Percentiles rank a stretch among this genome's conserved stretches.
phyloP scores from a whole-genome alignment of 2,797 vertebrate genomes.

The Gymnoscopelus braueri region DNA sequence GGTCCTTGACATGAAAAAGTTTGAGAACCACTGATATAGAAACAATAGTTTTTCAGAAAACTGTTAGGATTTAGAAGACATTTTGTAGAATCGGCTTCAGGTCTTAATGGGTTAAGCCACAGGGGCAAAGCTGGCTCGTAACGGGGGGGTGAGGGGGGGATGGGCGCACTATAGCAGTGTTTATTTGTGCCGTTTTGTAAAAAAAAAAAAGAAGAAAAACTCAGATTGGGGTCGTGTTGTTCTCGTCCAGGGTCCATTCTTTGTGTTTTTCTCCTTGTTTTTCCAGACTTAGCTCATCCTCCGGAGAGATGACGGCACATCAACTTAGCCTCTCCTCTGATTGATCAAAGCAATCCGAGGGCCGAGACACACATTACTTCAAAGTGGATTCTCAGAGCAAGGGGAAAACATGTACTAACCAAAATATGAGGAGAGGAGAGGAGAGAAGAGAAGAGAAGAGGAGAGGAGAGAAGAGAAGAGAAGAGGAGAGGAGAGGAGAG shows the following conservation, averaged over 20 bases:
- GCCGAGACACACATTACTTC: constrained; percentile 43
- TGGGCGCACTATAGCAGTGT: background rate
- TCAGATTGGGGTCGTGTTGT: too few relatives aligned
- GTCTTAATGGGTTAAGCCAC: too few relatives aligned
- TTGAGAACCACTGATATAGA: too few relatives aligned
- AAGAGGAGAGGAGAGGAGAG: background rate
- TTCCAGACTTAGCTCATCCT: constrained; percentile 42
- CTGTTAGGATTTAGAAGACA: too few relatives aligned
- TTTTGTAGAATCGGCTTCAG: too few relatives aligned
- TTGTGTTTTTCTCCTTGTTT: constrained; percentile 51
- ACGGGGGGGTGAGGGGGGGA: too few relatives aligned
- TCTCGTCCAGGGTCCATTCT: constrained; percentile 4
- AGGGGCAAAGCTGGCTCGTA: too few relatives aligned
- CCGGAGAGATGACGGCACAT: constrained; percentile 39
- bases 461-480: constrained; percentile 11
- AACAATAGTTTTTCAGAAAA: too few relatives aligned
- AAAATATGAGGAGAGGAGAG: background rate
- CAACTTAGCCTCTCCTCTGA: constrained; percentile 42
- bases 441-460: background rate
- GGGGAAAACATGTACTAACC: constrained; percentile 52
- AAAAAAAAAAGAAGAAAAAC: constrained; percentile 35
- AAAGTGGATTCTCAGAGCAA: constrained; percentile 56
- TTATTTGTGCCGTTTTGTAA: constrained; percentile 51
- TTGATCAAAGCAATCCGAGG: constrained; percentile 63
- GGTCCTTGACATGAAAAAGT: too few relatives aligned